phyloP scores from a whole-genome alignment of 2,113 vertebrate species.

The Promerops cafer region DNA sequence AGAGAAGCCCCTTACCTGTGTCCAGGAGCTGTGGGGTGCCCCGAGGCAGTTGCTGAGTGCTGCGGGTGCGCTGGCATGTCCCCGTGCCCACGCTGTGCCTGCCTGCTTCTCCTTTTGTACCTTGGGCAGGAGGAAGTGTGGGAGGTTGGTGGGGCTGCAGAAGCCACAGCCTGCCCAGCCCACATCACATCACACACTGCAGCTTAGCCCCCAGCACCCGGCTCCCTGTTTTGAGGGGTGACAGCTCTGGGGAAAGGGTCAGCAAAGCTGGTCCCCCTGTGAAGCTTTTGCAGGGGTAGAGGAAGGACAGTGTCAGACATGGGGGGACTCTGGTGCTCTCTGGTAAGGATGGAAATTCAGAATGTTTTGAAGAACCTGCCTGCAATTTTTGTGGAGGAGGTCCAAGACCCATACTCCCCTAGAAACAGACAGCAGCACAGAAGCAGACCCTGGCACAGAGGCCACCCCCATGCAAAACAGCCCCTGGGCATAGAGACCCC shows the following conservation, averaged over 20 bases:
- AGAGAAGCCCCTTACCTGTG: conserved; percentile 23
- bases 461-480: neutral
- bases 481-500: neutral
- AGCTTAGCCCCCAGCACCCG: fast-evolving
- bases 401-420: neutral
- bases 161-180: neutral
- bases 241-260: neutral
- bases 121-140: conserved; percentile 25
- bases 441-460: neutral
- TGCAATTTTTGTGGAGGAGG: neutral
- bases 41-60: fast-evolving
- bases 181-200: neutral
- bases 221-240: neutral
- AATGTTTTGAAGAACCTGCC: neutral
- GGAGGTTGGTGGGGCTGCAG: neutral
- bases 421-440: neutral
- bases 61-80: neutral
- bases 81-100: fast-evolving
- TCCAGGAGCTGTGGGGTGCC: neutral
- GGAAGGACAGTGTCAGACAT: neutral
- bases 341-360: neutral
- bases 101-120: conserved; percentile 45
- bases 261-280: neutral
- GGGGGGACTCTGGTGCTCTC: neutral
- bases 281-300: neutral